Conservation (phyloP, 2,797 vertebrate genomes). For the Poeciliopsis paucimaculata region DNA sequence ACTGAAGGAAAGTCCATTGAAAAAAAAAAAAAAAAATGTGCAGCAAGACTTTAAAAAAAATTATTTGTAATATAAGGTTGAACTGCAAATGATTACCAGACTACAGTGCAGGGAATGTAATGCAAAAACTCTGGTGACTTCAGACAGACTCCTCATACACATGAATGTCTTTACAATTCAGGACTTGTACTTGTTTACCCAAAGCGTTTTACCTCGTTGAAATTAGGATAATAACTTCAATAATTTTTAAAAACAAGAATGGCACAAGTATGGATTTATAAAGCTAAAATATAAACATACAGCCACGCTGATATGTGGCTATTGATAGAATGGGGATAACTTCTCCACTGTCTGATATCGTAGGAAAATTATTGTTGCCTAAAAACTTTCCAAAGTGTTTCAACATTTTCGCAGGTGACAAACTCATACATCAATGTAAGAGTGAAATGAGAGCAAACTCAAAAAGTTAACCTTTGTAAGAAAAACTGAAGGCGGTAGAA, state of each 20-base stretch:
- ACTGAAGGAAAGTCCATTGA: not conserved
- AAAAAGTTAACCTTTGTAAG: not conserved
- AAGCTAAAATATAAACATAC: not conserved
- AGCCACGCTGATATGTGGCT: not conserved
- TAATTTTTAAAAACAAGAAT: not conserved
- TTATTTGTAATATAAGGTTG: not conserved
- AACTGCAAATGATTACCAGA: not conserved
- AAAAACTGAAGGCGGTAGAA: not conserved
- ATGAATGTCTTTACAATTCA: not conserved
- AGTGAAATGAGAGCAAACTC: not conserved
- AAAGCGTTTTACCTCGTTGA: not conserved
- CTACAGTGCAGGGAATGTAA: not conserved
- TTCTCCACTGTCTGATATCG: not conserved
- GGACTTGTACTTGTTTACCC: too few species aligned
- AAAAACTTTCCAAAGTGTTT: not conserved
- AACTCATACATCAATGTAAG: not conserved
- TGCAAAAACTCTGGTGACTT: not conserved
- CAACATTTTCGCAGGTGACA: not conserved
- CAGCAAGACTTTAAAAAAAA: not conserved
- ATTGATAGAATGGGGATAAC: not conserved
- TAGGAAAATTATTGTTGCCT: not conserved
- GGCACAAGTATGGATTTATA: not conserved
- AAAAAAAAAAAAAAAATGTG: not conserved
- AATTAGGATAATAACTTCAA: not conserved
- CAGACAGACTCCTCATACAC: not conserved